Percentiles rank a stretch among this genome's conserved stretches.
phyloP scores from a whole-genome alignment of 2,113 vertebrate genomes.

The Myiagra hebetior region DNA sequence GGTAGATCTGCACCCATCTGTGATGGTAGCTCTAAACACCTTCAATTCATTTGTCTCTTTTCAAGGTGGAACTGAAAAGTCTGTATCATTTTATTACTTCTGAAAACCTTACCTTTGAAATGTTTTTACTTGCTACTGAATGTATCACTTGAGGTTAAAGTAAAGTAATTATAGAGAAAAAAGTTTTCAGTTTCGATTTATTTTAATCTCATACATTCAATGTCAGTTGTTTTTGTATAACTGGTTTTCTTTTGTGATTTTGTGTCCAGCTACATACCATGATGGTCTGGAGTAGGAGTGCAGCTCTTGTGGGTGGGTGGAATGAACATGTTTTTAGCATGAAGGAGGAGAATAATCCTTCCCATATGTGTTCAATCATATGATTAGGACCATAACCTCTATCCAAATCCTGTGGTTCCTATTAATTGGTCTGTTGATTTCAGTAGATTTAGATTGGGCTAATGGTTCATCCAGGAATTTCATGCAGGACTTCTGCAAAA shows the following conservation, averaged over 20 bases:
- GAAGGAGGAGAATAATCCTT: neutral
- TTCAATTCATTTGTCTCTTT: neutral
- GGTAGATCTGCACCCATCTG: neutral
- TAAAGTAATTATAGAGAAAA: neutral
- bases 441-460: neutral
- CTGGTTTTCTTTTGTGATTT: neutral
- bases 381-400: neutral
- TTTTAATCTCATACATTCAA: neutral
- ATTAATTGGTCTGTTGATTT: neutral
- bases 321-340: neutral
- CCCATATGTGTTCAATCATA: neutral
- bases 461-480: neutral
- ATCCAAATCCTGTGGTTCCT: neutral
- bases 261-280: neutral
- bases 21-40: neutral
- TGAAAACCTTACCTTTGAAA: neutral
- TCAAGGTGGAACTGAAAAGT: neutral
- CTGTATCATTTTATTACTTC: neutral
- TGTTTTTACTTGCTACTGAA: neutral
- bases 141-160: neutral
- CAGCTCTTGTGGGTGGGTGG: neutral
- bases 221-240: neutral
- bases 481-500: neutral
- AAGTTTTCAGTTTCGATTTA: neutral
- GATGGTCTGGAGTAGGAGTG: neutral